Evolutionary conservation across 1,140 invertebrate species (phyloP).

Genomic region (Rhizoglyphus robini): DNA sequence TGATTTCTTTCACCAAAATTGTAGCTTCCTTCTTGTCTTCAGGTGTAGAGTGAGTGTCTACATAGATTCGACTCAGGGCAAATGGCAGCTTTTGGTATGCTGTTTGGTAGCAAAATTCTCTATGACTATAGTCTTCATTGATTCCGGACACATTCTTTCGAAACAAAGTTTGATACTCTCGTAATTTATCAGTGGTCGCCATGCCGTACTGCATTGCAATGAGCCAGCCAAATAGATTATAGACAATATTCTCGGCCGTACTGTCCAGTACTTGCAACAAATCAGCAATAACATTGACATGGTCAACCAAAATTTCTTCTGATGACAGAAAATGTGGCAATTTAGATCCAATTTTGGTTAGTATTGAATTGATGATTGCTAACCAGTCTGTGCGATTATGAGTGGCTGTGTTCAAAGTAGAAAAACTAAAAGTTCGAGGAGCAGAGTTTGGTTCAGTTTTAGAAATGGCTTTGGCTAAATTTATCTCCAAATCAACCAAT

Average conservation of each 20-base stretch:
- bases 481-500: slow-evolving; percentile 11
- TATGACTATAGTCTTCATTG: neutral
- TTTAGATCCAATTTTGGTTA: neutral
- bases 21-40: slow-evolving; percentile 10
- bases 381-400: neutral
- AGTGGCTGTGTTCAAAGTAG: neutral
- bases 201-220: slow-evolving; percentile 34
- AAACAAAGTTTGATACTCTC: neutral
- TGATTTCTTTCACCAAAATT: slow-evolving; percentile 28
- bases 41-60: neutral
- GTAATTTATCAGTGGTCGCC: slow-evolving; percentile 28
- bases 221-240: slow-evolving; percentile 19
- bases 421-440: too few species aligned
- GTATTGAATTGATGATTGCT: neutral
- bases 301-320: neutral
- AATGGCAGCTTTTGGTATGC: neutral
- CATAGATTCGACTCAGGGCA: slow-evolving; percentile 3
- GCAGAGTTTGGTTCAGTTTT: too few species aligned
- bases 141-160: too few species aligned
- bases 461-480: slow-evolving; percentile 31
- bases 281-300: neutral
- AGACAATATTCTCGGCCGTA: neutral
- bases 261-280: neutral
- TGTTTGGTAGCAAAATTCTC: neutral
- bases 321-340: neutral